Conservation (phyloP, 2,888 invertebrate species). For the Prostheceraeus crozeri region DNA sequence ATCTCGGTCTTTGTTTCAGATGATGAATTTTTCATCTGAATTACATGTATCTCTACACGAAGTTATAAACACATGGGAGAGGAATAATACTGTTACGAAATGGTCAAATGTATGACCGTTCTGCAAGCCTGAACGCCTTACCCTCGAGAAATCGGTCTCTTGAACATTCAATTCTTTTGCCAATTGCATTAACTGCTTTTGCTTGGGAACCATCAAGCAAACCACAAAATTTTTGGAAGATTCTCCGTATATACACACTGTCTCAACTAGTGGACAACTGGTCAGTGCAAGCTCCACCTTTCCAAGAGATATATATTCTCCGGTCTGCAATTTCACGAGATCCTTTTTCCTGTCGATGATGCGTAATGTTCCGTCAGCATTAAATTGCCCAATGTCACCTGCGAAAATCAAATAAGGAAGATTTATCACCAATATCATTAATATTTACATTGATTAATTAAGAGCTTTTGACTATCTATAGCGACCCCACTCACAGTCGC, state of each 20-base stretch:
- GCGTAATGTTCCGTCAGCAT: constrained; percentile 83
- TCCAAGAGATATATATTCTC: constrained; percentile 93
- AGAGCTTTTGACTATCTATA: no score
- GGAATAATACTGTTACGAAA: no score
- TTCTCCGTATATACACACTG: constrained; percentile 93
- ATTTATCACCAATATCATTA: neutral
- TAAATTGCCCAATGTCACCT: constrained; percentile 89
- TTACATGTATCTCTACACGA: no score
- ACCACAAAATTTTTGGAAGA: constrained; percentile 62
- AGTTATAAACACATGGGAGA: no score
- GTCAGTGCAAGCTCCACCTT: constrained; percentile 91
- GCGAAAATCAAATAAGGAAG: neutral
- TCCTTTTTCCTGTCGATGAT: constrained; percentile 99
- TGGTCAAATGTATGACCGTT: no score
- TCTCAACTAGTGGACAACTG: constrained; percentile 85
- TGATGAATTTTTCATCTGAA: no score
- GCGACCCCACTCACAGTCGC: no score
- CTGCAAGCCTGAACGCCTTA: no score
- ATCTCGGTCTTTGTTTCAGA: no score
- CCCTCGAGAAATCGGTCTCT: no score
- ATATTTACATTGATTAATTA: no score
- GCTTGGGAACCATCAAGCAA: constrained; percentile 64
- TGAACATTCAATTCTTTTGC: no score
- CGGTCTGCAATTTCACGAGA: constrained; percentile 89
- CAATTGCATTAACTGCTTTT: constrained; percentile 59